Percentiles rank a stretch among this genome's conserved stretches.
Conservation (phyloP, 2,797 vertebrate species). For the Podargus strigoides region DNA sequence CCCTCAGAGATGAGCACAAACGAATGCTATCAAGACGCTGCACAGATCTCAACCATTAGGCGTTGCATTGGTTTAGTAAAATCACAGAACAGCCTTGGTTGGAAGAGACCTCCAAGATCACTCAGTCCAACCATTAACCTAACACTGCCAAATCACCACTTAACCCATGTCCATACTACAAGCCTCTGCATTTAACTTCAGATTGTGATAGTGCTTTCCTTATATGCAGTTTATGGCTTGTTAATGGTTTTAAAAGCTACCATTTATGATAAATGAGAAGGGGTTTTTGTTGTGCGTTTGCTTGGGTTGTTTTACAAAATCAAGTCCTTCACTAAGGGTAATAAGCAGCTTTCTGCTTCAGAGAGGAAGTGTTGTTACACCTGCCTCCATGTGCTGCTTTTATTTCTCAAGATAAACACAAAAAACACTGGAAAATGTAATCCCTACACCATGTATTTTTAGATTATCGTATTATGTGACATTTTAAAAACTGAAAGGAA, state of each 20-base stretch:
- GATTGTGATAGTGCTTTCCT: background rate
- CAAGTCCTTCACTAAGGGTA: background rate
- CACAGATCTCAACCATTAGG: background rate
- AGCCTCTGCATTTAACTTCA: background rate
- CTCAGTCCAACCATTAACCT: no score
- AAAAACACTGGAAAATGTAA: background rate
- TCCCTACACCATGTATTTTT: background rate
- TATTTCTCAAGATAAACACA: background rate
- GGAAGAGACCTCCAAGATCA: no score
- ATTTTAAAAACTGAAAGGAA: background rate
- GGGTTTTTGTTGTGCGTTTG: background rate
- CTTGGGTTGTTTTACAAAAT: background rate
- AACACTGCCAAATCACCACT: no score
- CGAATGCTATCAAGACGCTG: background rate
- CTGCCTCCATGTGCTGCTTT: background rate
- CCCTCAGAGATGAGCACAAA: background rate
- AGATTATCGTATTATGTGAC: background rate
- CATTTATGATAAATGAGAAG: background rate
- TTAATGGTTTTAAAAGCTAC: background rate
- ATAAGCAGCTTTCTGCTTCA: background rate
- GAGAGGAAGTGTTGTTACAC: background rate
- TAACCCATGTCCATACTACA: no score
- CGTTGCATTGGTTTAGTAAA: background rate
- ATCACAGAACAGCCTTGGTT: no score
- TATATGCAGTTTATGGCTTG: background rate